Conservation (phyloP, 2,797 vertebrate genomes). For the Myripristis jacobus region DNA sequence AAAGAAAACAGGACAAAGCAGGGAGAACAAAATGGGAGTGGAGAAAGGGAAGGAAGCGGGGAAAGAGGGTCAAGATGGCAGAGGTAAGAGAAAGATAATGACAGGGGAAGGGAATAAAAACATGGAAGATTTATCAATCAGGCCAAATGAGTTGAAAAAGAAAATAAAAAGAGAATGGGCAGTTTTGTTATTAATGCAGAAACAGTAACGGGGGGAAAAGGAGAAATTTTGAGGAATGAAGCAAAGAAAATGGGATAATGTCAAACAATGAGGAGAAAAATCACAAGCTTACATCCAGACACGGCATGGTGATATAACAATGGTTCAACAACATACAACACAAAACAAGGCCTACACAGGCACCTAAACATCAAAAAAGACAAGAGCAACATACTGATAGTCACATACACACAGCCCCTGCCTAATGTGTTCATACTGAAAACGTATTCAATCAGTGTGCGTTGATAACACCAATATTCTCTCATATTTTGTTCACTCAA, state of each 20-base stretch:
- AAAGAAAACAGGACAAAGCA: constrained; percentile 18
- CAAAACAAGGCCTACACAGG: constrained; percentile 38
- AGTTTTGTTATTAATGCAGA: constrained; percentile 14
- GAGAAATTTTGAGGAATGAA: constrained; percentile 42
- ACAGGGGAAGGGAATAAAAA: constrained; percentile 33
- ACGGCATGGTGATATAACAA: constrained; percentile 59
- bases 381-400: constrained; percentile 9
- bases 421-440: neutral
- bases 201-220: neutral
- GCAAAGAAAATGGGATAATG: constrained; percentile 72
- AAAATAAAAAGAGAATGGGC: constrained; percentile 8
- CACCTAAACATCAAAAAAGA: constrained; percentile 26
- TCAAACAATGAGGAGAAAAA: constrained; percentile 55
- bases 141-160: constrained; percentile 1
- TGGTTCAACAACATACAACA: constrained; percentile 53
- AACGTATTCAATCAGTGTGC: neutral
- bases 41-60: constrained; percentile 7
- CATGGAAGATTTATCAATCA: constrained; percentile 12
- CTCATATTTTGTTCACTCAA: neutral
- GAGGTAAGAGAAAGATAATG: constrained; percentile 13
- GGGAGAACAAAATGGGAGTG: constrained; percentile 3
- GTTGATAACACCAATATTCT: neutral
- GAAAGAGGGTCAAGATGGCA: constrained; percentile 26
- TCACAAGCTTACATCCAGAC: constrained; percentile 59
- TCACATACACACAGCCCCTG: neutral